phyloP scores from a whole-genome alignment of 2,888 invertebrate genomes.

The Formica aserva region DNA sequence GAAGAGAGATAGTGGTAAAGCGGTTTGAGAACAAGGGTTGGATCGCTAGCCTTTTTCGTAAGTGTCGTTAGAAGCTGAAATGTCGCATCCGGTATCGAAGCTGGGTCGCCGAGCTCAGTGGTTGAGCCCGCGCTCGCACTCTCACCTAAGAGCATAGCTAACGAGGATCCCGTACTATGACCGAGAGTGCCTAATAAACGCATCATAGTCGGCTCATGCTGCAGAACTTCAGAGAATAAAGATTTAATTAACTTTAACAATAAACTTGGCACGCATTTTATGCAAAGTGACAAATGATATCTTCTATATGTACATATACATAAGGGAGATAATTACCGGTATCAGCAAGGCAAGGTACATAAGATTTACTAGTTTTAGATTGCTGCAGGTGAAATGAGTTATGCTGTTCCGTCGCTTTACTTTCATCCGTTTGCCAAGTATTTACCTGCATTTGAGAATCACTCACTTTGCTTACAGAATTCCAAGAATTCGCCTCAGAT shows the following conservation, averaged over 20 bases:
- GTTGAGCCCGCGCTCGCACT: constrained; percentile 83
- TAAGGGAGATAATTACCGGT: constrained; percentile 86
- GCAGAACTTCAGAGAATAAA: constrained; percentile 87
- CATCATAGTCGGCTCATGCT: constrained; percentile 93
- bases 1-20: constrained; percentile 87
- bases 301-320: not conserved
- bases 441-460: constrained; percentile 79
- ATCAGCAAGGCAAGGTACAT: constrained; percentile 91
- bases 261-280: constrained; percentile 18
- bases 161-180: constrained; percentile 90
- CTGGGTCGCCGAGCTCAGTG: constrained; percentile 88
- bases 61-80: constrained; percentile 93
- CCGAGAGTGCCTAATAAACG: constrained; percentile 93
- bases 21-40: constrained; percentile 92
- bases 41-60: constrained; percentile 91
- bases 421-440: constrained; percentile 93
- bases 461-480: constrained; percentile 61
- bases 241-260: not conserved
- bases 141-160: constrained; percentile 89
- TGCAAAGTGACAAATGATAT: not conserved
- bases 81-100: constrained; percentile 94
- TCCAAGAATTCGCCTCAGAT: constrained; percentile 70
- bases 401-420: constrained; percentile 90
- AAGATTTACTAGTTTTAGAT: constrained; percentile 73
- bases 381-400: constrained; percentile 78